phyloP scores from a whole-genome alignment of 2,113 vertebrate genomes.

The Malurus alboscapulatus region DNA sequence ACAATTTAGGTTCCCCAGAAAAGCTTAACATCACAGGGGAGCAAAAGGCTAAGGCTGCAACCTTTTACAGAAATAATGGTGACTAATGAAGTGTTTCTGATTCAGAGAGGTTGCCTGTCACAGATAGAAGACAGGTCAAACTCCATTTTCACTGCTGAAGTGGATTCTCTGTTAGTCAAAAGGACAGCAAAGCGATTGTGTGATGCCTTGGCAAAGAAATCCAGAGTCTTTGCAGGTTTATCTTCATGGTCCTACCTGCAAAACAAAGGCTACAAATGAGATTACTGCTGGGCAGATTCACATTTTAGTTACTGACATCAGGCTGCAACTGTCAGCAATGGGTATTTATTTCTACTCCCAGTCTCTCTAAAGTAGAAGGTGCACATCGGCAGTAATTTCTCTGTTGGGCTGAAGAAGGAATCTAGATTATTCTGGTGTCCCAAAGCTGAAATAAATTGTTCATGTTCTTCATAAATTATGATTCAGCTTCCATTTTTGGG shows the following conservation, averaged over 20 bases:
- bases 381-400: neutral
- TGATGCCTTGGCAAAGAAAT: neutral
- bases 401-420: neutral
- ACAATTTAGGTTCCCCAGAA: neutral
- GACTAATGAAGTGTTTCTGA: neutral
- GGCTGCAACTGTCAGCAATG: neutral
- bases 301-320: neutral
- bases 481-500: neutral
- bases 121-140: neutral
- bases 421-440: neutral
- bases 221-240: neutral
- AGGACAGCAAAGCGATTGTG: neutral
- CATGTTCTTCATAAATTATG: neutral
- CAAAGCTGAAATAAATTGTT: neutral
- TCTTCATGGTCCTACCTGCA: neutral
- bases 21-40: neutral
- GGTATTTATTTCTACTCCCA: neutral
- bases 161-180: neutral
- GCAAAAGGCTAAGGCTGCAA: neutral
- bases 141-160: neutral
- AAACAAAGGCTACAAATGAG: neutral
- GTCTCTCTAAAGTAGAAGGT: neutral
- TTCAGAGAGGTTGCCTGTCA: neutral
- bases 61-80: neutral
- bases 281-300: neutral